Base-by-base conservation (phyloP, 2,888 invertebrate genomes). In the Drosophila emarginata region DNA sequence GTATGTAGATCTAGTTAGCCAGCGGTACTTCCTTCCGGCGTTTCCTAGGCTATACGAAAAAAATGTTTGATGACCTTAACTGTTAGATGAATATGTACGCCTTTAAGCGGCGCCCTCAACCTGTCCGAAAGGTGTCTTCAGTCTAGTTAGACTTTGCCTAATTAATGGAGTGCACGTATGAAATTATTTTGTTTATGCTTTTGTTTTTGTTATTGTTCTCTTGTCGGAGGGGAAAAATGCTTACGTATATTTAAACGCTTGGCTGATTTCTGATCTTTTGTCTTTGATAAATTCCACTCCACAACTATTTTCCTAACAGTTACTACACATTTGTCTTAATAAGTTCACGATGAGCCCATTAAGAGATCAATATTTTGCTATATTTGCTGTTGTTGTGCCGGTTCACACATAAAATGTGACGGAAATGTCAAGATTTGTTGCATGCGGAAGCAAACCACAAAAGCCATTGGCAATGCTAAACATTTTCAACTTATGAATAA, bases 141-240 rank as follows among this genome's bases (percentile, higher is more conserved):
- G 54, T 61, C 37, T 63, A 52, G 40, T 70, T 63, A 60, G 76
- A 54, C 67, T 70, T 68, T 53, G 64, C 64, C 79, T 77, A 79
- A 85, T 84, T 87, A 88, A 85, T 85, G 85, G 74, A 79, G 70
- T 78, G 71, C 85, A 88, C 84, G 87, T 87, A 80, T 64, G 61
- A 76, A 77, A 71, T 40, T 56, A 77, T 9, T 67, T 59, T 59
- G 39, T 26, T 52, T 68, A 64, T 64, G 21, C 54, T 53, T 65
- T 62, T 36, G 11, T 37, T 69, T 72, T 57, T 62, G 73, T 66
- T 72, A 53, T 66, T 18, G 37, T 32, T 60, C 56, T 53, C 12
- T 28, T 12, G 40, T 64, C 61, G 56, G 58, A 57, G 36, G 63
- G 59, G 57, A 74, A 72, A 66, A 73, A 69, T 63, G 77, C 69